These are phyloP conservation scores for Ceratitis capitata DNA, from an alignment of 1,140 invertebrate species.

Conservation along the genomic window DNA sequence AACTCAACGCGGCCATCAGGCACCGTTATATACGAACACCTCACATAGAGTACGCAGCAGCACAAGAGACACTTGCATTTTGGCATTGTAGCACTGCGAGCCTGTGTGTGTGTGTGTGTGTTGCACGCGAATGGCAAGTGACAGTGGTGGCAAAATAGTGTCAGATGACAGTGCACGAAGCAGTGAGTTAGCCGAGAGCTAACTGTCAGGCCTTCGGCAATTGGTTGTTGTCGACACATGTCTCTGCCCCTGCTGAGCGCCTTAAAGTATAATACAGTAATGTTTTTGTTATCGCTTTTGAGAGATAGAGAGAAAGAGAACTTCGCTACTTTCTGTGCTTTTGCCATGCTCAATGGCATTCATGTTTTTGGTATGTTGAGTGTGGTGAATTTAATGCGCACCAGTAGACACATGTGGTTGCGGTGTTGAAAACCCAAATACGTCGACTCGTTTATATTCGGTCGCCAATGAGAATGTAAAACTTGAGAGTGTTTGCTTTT, in stretches of 20 bases:
- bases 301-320: no score
- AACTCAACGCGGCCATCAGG: constrained; percentile 41
- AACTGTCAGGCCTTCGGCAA: constrained; percentile 1
- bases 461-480: neutral
- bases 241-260: neutral
- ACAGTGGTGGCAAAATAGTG: neutral
- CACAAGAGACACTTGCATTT: no score
- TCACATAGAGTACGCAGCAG: neutral
- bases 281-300: no score
- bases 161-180: neutral
- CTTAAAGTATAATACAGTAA: constrained; percentile 30
- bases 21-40: neutral
- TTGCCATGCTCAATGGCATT: neutral
- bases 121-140: neutral
- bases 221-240: neutral
- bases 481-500: neutral
- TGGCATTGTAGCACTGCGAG: no score
- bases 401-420: neutral
- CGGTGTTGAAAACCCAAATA: neutral
- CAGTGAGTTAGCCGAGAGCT: neutral
- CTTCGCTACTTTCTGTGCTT: no score
- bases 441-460: neutral
- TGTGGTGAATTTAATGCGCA: constrained; percentile 11
- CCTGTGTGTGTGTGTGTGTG: neutral
- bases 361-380: neutral